phyloP scores from a whole-genome alignment of 2,797 vertebrate species.

The Botia almorhae region DNA sequence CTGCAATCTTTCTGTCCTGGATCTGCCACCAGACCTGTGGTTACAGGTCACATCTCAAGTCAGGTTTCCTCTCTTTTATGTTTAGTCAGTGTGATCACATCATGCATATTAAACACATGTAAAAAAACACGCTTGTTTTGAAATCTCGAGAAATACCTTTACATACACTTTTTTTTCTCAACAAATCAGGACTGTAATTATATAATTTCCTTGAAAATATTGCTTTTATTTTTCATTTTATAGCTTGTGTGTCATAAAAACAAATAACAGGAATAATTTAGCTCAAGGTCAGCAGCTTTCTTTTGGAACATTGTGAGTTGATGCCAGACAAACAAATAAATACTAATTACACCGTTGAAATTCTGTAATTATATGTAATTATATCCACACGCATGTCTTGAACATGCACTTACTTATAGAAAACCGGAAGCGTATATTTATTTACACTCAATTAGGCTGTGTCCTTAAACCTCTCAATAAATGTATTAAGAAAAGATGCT shows the following conservation, averaged over 20 bases:
- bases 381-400: no score
- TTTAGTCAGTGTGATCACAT: background rate
- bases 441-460: no score
- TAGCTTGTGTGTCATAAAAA: background rate
- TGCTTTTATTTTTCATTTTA: background rate
- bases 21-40: slow-evolving; percentile 32
- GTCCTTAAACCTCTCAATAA: background rate
- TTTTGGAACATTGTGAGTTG: background rate
- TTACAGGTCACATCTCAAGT: slow-evolving; percentile 16
- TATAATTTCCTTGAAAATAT: background rate
- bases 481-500: background rate
- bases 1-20: slow-evolving; percentile 28
- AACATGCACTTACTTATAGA: no score
- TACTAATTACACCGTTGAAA: no score
- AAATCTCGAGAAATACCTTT: no score
- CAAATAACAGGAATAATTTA: background rate
- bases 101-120: background rate
- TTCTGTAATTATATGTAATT: no score
- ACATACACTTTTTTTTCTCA: no score
- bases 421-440: no score
- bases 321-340: background rate
- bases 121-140: background rate
- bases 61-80: background rate
- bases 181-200: no score
- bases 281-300: background rate